Evolutionary conservation across 2,113 vertebrate species (phyloP).

Genomic region (Etheostoma spectabile): DNA sequence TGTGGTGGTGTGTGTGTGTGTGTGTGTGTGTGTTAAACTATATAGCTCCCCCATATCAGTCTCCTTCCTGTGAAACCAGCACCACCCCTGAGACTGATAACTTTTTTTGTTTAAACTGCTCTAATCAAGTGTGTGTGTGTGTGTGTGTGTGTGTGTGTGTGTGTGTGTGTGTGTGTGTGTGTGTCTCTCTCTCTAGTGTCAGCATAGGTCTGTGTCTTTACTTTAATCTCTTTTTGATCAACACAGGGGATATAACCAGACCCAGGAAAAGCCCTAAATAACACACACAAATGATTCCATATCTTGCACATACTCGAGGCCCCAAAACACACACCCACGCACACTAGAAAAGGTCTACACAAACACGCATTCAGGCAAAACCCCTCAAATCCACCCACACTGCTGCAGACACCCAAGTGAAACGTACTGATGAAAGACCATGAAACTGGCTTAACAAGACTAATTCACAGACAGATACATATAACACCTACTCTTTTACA

Average conservation of each 20-base stretch:
- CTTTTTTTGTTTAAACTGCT: constrained; percentile 67
- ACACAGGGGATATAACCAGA: constrained; percentile 58
- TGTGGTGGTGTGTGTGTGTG: background rate
- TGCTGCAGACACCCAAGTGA: constrained; percentile 47
- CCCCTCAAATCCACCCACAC: constrained; percentile 46
- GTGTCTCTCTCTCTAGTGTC: background rate
- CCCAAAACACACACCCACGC: constrained; percentile 30
- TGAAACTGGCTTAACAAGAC: constrained; percentile 68
- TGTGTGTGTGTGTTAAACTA: constrained; percentile 5
- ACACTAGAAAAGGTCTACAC: constrained; percentile 8
- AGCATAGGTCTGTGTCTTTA: constrained; percentile 19
- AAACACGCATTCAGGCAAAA: constrained; percentile 38
- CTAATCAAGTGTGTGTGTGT: constrained; percentile 61
- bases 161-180: background rate
- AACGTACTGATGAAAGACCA: constrained; percentile 61
- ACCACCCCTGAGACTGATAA: constrained; percentile 66
- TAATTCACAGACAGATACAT: constrained; percentile 47
- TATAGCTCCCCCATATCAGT: constrained; percentile 34
- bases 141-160: background rate
- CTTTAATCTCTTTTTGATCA: constrained; percentile 70
- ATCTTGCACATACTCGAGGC: constrained; percentile 31
- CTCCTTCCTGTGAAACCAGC: constrained; percentile 57
- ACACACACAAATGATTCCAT: constrained; percentile 38
- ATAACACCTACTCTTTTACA: constrained; percentile 29
- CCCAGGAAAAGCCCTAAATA: constrained; percentile 47